phyloP scores from a whole-genome alignment of 2,113 vertebrate genomes.

The Pangasianodon hypophthalmus region DNA sequence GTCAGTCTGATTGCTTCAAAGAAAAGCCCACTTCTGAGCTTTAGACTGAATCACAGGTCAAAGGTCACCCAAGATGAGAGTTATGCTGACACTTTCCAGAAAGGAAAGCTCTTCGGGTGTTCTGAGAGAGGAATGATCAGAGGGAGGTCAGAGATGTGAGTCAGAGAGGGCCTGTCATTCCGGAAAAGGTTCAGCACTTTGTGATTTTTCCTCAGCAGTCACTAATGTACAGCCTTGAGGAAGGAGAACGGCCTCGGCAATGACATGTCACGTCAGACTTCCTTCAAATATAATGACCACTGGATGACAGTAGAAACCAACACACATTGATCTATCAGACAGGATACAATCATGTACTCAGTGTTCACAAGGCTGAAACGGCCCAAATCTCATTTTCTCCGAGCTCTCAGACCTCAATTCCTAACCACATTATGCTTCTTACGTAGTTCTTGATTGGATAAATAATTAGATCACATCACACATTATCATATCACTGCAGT shows the following conservation, averaged over 20 bases:
- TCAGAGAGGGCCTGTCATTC: constrained; percentile 31
- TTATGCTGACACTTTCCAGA: constrained; percentile 22
- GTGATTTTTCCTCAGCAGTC: constrained; percentile 5
- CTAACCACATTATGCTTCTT: background rate
- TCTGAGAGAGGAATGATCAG: constrained; percentile 14
- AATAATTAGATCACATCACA: background rate
- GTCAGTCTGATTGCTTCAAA: background rate
- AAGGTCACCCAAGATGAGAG: constrained; percentile 3
- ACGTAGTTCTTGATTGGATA: background rate
- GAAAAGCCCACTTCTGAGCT: background rate
- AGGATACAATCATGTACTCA: background rate
- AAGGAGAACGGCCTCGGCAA: constrained; percentile 2
- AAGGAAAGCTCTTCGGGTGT: constrained; percentile 14
- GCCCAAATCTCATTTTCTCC: background rate
- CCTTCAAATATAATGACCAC: constrained; percentile 38
- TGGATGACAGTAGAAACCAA: background rate
- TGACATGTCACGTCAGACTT: constrained; percentile 24
- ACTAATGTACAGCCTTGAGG: background rate
- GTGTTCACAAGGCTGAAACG: background rate
- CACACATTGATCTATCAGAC: background rate
- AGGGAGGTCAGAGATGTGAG: constrained; percentile 34
- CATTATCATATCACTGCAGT: background rate
- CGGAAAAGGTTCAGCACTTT: constrained; percentile 29
- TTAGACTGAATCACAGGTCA: constrained; percentile 8
- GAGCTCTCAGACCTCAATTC: background rate